A percentile compares a stretch with the other conserved stretches of the same genome.
Conservation (phyloP, 2,113 vertebrate genomes). For the Myanophis thanlyinensis region DNA sequence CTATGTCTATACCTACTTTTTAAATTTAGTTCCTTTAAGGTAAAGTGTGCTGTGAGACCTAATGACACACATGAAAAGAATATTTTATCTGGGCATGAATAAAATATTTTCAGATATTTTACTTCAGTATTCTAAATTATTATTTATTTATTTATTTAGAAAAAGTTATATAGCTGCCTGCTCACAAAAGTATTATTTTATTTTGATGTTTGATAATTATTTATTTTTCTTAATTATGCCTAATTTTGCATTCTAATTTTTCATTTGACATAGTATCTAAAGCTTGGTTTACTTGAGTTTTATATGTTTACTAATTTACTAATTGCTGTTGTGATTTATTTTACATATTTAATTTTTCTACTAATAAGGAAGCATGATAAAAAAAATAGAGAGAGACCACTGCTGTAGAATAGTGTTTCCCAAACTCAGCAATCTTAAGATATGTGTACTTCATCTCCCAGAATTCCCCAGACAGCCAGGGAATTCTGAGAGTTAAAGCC, state of each 20-base stretch:
- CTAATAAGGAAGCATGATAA: background rate
- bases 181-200: background rate
- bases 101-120: background rate
- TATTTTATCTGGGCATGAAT: background rate
- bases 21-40: background rate
- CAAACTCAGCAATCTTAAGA: background rate
- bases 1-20: background rate
- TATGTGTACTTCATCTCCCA: background rate
- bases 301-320: background rate
- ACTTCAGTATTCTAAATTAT: background rate
- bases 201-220: background rate
- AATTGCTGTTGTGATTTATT: background rate
- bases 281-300: background rate
- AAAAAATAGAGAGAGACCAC: background rate
- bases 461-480: background rate
- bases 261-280: background rate
- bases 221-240: background rate
- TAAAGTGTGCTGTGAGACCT: background rate
- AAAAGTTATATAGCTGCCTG: background rate
- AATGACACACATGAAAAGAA: background rate
- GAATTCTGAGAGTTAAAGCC: background rate
- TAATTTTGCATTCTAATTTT: background rate
- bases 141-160: background rate
- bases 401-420: background rate
- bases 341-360: background rate